Base-by-base conservation (phyloP, 1,140 invertebrate species). In the Ephestia elutella region DNA sequence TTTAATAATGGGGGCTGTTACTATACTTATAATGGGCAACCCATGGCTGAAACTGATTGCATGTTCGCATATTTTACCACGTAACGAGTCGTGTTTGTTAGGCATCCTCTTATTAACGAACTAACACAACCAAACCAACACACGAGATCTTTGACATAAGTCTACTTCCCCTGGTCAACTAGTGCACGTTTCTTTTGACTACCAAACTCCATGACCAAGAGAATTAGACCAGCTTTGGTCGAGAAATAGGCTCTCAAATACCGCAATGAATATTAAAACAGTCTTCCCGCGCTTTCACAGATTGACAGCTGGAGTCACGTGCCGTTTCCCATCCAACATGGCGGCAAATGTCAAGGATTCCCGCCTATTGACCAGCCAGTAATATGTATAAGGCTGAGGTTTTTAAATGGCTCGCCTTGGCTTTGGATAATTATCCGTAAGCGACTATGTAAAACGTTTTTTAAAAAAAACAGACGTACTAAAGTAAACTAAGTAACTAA, bases 281-380 rank as follows among this genome's bases (percentile, higher is more conserved):
- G 21, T 30, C 50, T 57, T 57, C 56, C 56, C 56, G 48, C 44
- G 56, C 18, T 49, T 57, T 49, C 44, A 28, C 11, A 30, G 21
- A 28, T 44, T 57, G 56, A 57, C 56, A 57, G 56, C 44, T 15
- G 15, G 48, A 21, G 20, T 53, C 50, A 53, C 50, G 50, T 53
- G 20, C 19, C 50, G 20, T 53, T 21, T 44, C 38, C 50, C 5
- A 21, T 25, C n/a, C 21, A 49, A 30, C 5, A 57, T 57, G 56
- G 56, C 56, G 19, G 48, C 50, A 57, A 57, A 57, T 57, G 56
- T 57, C 56, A 57, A 57, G 56, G 56, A 25, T 25, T 53, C 19
- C 50, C 18, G 50, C 50, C 50, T n/a, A 44, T 15, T 44, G 13
- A 44, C 38, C 38, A 44, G 38, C 15, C 30, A 10, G 30, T 32